phyloP scores from a whole-genome alignment of 2,797 vertebrate genomes.

The Acridotheres tristis region DNA sequence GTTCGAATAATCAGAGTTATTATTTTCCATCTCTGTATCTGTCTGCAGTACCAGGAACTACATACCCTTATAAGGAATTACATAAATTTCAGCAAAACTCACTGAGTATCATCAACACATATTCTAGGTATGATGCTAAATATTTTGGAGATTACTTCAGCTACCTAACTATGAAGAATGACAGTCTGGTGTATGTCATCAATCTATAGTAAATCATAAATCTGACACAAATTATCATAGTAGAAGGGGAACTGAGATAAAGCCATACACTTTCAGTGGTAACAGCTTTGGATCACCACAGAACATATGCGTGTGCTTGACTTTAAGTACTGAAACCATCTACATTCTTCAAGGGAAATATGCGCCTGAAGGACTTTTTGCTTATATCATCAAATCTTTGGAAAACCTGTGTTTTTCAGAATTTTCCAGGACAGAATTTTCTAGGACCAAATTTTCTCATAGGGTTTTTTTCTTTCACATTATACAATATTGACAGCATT shows the following conservation, averaged over 20 bases:
- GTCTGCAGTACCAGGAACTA: neutral
- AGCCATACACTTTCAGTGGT: neutral
- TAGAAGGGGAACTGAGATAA: conserved; percentile 12
- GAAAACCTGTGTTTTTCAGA: conserved; percentile 7
- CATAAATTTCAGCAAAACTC: neutral
- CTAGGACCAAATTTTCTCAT: neutral
- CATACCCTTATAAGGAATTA: neutral
- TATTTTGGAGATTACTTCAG: conserved; percentile 31
- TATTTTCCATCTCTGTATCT: neutral
- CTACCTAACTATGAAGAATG: conserved; percentile 2
- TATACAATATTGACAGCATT: conserved; percentile 47
- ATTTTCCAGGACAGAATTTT: neutral
- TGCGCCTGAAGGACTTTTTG: neutral
- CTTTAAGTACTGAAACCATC: conserved; percentile 8
- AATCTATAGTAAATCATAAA: conserved; percentile 37
- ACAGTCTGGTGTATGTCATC: conserved; percentile 27
- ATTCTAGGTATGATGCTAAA: conserved; percentile 16
- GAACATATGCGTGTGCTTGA: conserved; percentile 16
- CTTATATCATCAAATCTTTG: neutral
- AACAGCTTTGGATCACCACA: conserved; percentile 49
- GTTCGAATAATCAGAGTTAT: neutral
- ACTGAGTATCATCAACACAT: neutral
- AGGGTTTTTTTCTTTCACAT: neutral
- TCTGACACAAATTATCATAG: conserved; percentile 48
- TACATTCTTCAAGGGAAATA: conserved; percentile 27